Conservation (phyloP, 2,113 vertebrate species). For the Dissostichus mawsoni region DNA sequence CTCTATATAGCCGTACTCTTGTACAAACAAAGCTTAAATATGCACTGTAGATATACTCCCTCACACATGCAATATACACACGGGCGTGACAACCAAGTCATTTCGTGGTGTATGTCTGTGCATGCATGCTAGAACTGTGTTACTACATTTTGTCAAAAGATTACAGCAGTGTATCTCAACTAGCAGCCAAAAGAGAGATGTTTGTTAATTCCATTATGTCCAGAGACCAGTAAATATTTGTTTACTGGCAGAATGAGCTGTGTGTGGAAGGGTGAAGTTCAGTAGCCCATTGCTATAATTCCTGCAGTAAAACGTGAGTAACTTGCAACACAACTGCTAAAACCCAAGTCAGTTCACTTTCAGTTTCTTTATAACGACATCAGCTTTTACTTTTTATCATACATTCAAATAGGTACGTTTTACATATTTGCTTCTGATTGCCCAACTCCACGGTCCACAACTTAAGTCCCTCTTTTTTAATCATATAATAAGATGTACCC, state of each 20-base stretch:
- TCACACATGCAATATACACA: slow-evolving; percentile 31
- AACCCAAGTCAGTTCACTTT: neutral
- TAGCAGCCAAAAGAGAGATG: neutral
- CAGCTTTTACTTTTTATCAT: neutral
- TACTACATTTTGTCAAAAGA: slow-evolving; percentile 32
- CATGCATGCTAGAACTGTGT: slow-evolving; percentile 7
- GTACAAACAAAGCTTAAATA: slow-evolving; percentile 48
- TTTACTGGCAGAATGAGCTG: slow-evolving; percentile 20
- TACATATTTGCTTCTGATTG: no score
- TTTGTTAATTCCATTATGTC: slow-evolving; percentile 46
- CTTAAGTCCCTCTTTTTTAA: no score
- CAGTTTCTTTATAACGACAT: neutral
- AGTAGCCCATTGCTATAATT: slow-evolving; percentile 1
- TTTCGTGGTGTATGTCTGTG: slow-evolving; percentile 45
- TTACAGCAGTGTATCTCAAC: slow-evolving; percentile 11
- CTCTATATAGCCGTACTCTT: slow-evolving; percentile 18
- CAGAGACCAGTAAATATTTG: slow-evolving; percentile 7
- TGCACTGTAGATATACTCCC: slow-evolving; percentile 36
- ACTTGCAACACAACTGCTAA: neutral
- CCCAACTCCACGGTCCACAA: no score
- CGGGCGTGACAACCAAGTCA: slow-evolving; percentile 31
- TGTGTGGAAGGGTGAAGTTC: neutral
- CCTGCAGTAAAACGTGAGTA: neutral
- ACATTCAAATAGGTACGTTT: no score
- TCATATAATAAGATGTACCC: neutral